A percentile compares a stretch with the other conserved stretches of the same genome.
Conservation (phyloP, 2,888 invertebrate genomes). For the Cataglyphis albicans region DNA sequence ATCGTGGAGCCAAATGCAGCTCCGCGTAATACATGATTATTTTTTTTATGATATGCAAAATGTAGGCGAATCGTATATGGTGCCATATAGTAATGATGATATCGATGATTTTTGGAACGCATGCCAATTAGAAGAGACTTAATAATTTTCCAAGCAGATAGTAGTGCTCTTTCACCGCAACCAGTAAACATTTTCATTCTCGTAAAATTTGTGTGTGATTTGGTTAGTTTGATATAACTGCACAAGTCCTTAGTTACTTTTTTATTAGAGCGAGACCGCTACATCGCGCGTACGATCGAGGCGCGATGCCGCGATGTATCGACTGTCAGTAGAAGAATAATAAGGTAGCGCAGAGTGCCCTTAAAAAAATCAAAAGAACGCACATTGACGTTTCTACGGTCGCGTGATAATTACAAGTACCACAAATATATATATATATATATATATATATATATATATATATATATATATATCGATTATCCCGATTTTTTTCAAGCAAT, state of each 20-base stretch:
- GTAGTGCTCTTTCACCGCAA: conserved; percentile 86
- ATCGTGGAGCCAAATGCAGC: conserved; percentile 59
- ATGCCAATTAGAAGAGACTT: conserved; percentile 86
- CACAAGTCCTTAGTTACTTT: conserved; percentile 83
- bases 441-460: conserved; percentile 13
- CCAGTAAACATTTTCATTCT: conserved; percentile 80
- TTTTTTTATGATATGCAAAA: conserved; percentile 78
- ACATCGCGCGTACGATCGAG: conserved; percentile 80
- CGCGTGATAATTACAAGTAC: conserved; percentile 58
- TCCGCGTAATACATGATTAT: conserved; percentile 73
- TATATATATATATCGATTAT: conserved; percentile 26
- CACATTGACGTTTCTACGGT: conserved; percentile 34
- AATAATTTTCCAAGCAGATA: conserved; percentile 84
- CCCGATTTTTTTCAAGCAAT: conserved; percentile 72
- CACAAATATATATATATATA: conserved; percentile 58
- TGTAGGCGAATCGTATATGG: conserved; percentile 81
- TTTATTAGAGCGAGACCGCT: conserved; percentile 77
- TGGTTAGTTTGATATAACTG: conserved; percentile 86
- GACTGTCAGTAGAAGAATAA: conserved; percentile 80
- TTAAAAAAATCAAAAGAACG: conserved; percentile 87
- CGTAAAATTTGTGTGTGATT: conserved; percentile 75
- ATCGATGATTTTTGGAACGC: conserved; percentile 80
- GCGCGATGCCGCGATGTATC: conserved; percentile 80
- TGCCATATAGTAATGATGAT: conserved; percentile 73
- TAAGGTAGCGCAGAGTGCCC: conserved; percentile 83